Evolutionary conservation across 2,113 vertebrate species (phyloP), one percentile per base, ranked within the genome.

Genomic region (Nannobrachium achirus): DNA sequence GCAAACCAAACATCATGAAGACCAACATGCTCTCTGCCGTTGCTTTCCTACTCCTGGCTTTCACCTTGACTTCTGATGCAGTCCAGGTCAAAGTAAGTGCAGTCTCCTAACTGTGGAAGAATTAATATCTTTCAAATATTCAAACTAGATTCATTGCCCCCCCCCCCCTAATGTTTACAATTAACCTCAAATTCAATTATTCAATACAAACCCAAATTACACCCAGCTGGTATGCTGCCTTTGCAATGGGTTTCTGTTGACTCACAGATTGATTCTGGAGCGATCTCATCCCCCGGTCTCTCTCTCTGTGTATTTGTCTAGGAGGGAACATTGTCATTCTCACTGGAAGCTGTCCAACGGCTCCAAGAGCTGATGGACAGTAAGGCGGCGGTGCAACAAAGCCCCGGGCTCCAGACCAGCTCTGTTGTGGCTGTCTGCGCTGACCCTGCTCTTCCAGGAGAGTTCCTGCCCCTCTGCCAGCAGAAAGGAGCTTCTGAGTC

Each of bases 311-410:
- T 57, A 7, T 61, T 66, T 40, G 20, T 64, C 7, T 59, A 96
- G 95, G 95, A 95, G 63, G 94, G 92, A 4, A 81, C 93, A 0
- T 76, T 93, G 60, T 85, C 86, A 20, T 94, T 94, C 83, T 71
- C 93, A 0, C 56, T 94, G 81, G 93, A 95, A 16, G 92, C 92
- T 0, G 93, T 96, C 65, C 93, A 89, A 79, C 88, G 89, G 64
- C 92, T 97, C 39, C 93, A 93, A 72, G 82, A 88, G 20, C 38
- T 95, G 58, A 44, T 79, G 2, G 74, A 69, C 50, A 11, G 41
- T n/a, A 8, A 1, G 0, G 4, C 14, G 1, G 16, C 10, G 1
- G 57, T 40, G 33, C 53, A 38, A 11, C 72, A 76, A 10, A 88
- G 19, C 46, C 81, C 89, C 0, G 73, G 77, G 0, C 5, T 58